Evolutionary conservation across 35 echinoderm and acorn worm genomes (phyloP).

Genomic region (Apostichopus japonicus): DNA sequence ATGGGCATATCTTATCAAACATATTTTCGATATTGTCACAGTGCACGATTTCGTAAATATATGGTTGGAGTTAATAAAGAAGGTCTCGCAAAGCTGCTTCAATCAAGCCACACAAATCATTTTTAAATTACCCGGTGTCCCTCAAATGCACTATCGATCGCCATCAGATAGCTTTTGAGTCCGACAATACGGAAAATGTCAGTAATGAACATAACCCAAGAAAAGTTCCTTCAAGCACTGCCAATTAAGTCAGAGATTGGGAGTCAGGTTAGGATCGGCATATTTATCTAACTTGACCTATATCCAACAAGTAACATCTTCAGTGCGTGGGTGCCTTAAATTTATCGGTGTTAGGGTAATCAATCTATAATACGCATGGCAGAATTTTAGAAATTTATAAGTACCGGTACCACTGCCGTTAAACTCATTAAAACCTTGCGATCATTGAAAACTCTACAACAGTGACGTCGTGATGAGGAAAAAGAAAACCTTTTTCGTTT

Average conservation of each 20-base stretch:
- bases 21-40: too few relatives aligned
- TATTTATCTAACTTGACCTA: conserved; percentile 11
- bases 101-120: background rate
- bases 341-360: background rate
- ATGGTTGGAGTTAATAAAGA: too few relatives aligned
- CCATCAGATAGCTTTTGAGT: background rate
- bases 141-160: background rate
- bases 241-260: background rate
- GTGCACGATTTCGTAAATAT: too few relatives aligned
- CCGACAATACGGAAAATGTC: background rate
- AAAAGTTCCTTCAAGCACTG: background rate
- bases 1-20: too few relatives aligned
- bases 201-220: background rate
- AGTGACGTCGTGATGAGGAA: too few relatives aligned
- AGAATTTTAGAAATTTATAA: background rate
- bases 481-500: too few relatives aligned
- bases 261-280: background rate
- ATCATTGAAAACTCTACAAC: too few relatives aligned
- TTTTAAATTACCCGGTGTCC: conserved; percentile 4
- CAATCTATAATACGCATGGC: background rate
- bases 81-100: too few relatives aligned
- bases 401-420: too few relatives aligned
- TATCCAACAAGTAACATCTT: background rate
- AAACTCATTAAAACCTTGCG: too few relatives aligned
- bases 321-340: background rate